Conservation (phyloP, 2,113 vertebrate genomes). For the Thoracochromis brauschi region DNA sequence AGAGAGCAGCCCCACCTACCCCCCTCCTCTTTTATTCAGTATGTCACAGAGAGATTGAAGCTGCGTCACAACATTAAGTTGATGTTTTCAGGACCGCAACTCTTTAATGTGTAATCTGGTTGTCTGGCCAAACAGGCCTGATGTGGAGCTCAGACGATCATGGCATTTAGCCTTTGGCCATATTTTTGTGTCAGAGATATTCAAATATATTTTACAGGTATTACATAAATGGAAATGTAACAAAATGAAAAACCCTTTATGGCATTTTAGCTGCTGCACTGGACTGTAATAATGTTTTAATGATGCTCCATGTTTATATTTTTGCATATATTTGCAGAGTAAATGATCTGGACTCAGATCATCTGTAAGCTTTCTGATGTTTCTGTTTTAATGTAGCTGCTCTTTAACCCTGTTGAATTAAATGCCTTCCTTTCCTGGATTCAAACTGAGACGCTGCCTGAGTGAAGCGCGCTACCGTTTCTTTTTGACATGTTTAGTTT, state of each 20-base stretch:
- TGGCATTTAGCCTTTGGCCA: not conserved
- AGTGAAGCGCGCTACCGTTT: not conserved
- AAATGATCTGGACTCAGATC: not conserved
- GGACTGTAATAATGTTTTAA: not conserved
- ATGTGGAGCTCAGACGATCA: not conserved
- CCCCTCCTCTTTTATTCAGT: not conserved
- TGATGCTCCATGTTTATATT: not conserved
- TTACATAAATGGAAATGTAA: not conserved
- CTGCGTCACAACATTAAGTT: not conserved
- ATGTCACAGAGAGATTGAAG: not conserved
- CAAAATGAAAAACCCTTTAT: not conserved
- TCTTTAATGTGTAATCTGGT: constrained; percentile 3
- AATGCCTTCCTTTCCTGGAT: not conserved
- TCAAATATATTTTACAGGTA: not conserved
- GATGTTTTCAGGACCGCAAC: not conserved
- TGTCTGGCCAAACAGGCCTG: not conserved
- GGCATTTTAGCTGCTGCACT: not conserved
- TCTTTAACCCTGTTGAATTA: not conserved
- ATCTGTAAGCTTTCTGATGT: not conserved
- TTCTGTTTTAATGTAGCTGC: not conserved
- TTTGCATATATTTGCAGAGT: not conserved
- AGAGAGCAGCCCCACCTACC: not conserved
- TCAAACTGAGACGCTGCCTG: not conserved
- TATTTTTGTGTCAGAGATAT: not conserved
- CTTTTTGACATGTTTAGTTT: not conserved